These are phyloP conservation scores for Empis stercorea DNA, from an alignment of 2,888 invertebrate genomes.

Conservation along the genomic window DNA sequence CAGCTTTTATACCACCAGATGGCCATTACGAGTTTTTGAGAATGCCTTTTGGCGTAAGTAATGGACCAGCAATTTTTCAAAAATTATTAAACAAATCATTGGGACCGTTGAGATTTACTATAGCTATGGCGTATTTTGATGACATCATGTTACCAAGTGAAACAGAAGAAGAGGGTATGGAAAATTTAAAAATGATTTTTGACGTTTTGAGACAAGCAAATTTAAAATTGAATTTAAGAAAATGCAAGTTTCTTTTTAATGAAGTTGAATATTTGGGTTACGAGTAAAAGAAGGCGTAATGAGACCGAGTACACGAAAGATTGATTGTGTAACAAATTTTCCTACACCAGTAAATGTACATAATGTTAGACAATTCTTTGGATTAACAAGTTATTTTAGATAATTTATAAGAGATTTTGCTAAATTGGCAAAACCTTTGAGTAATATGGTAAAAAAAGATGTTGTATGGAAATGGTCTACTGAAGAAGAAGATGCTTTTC, in stretches of 20 bases:
- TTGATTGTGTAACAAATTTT: constrained; percentile 18
- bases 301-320: constrained; percentile 13
- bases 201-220: neutral
- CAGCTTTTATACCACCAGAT: constrained; percentile 16
- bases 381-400: constrained; percentile 24
- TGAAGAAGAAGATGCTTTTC: neutral
- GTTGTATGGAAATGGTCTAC: neutral
- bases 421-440: constrained; percentile 21
- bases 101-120: constrained; percentile 3
- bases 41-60: constrained; percentile 24
- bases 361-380: constrained; percentile 22
- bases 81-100: constrained; percentile 13
- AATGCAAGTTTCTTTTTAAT: neutral
- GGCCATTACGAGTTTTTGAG: constrained; percentile 14
- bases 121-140: constrained; percentile 16
- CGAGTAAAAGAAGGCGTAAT: neutral
- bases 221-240: neutral
- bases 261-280: neutral
- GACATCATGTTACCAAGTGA: constrained; percentile 16
- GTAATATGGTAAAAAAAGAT: neutral
- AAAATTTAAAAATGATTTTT: neutral
- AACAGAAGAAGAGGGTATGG: neutral
- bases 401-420: constrained; percentile 25
- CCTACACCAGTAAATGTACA: constrained; percentile 18
- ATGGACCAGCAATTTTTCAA: constrained; percentile 20